Base-by-base conservation (phyloP, 2,797 vertebrate genomes). In the Sebastiscus tertius region DNA sequence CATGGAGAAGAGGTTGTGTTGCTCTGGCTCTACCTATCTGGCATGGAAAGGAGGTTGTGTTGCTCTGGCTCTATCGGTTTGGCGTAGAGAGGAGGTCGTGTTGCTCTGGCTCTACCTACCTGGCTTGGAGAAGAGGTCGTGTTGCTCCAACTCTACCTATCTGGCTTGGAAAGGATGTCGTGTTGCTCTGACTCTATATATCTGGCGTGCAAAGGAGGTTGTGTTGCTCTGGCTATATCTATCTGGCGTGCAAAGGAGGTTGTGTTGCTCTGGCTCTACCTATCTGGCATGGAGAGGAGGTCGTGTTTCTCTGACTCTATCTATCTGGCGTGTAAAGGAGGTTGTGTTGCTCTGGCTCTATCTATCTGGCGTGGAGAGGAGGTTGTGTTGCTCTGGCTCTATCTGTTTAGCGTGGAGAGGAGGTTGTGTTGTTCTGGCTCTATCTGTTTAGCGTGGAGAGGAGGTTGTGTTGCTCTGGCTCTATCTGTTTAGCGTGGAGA, bases 351-450 rank as follows among this genome's bases (percentile, higher is more conserved):
- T 2, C 36, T 36, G 36, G 36, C 11, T 36, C 36, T 36, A 36
- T 1, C 0, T 4, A 0, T 36, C 0, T 36, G 1, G 34, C 1
- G 0, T 36, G 11, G 11, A 36, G 0, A 36, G 0, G 34, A 36
- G 34, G 34, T 36, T 2, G 34, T 36, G 1, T 36, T 36, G 34
- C 34, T 12, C 11, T 36, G 34, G 34, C 8, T 34, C 33, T 10
- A 34, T 0, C 3, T 4, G 9, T 34, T 3, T 34, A 8, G 3
- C 1, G 1, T 34, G 33, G 33, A 34, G 1, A 34, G 3, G 33
- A 34, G 9, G 33, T 34, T 0, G 33, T 34, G 9, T 34, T 34
- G 33, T 8, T 3, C 33, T 34, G 33, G 0, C 11, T 36, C 4
- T 36, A 36, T 0, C 1, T 8, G 3, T 33, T 8, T 33, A 8